Conservation (phyloP, 37 sponge, comb jelly and placozoan species). For the Cladorhizidae sp. region DNA sequence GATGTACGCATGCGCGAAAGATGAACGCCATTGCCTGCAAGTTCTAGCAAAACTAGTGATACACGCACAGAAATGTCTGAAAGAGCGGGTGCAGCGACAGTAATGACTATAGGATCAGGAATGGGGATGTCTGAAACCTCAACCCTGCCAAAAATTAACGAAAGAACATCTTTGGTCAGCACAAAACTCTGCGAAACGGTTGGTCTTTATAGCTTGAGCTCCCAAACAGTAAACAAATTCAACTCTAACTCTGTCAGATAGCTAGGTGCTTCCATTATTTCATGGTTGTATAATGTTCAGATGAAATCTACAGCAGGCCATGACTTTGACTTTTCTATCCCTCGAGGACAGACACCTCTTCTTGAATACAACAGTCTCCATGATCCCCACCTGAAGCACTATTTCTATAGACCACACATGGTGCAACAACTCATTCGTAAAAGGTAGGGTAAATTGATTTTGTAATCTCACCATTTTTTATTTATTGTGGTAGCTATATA, state of each 20-base stretch:
- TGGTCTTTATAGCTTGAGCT: constrained; percentile 2
- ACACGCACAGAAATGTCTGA: no score
- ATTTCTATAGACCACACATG: constrained; percentile 52
- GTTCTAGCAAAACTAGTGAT: no score
- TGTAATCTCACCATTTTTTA: no score
- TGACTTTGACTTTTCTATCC: constrained; percentile 58
- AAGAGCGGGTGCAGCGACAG: no score
- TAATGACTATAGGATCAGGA: no score
- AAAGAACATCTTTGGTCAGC: constrained; percentile 25
- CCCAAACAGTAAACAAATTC: background rate
- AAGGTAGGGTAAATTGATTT: background rate
- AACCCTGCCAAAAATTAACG: constrained; percentile 29
- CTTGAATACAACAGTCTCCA: constrained; percentile 81
- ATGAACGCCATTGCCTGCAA: no score
- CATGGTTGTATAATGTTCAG: constrained; percentile 1
- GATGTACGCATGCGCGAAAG: no score
- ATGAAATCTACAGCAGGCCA: constrained; percentile 52
- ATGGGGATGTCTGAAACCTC: no score
- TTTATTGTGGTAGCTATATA: no score
- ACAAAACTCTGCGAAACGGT: constrained; percentile 47
- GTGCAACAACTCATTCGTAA: constrained; percentile 21
- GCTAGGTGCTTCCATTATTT: no score
- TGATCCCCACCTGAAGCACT: constrained; percentile 68
- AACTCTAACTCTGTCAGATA: background rate
- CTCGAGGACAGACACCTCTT: constrained; percentile 15